Percentiles rank a stretch among this genome's conserved stretches.
phyloP scores from a whole-genome alignment of 2,113 vertebrate species.

The Spea multiplicata region DNA sequence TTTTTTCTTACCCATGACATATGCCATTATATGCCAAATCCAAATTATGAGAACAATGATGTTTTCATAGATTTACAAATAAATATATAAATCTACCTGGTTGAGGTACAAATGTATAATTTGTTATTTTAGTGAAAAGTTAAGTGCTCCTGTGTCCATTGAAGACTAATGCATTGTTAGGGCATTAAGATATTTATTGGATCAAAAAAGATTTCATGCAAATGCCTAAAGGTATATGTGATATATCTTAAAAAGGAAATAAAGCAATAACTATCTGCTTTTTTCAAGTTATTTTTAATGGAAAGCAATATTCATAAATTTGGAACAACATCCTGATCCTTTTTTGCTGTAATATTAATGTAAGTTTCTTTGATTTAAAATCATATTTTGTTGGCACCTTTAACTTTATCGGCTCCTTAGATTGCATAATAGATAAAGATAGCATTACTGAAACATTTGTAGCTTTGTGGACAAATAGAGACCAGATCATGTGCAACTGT shows the following conservation, averaged over 20 bases:
- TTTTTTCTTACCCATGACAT: too few species aligned
- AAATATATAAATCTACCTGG: too few species aligned
- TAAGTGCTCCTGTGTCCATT: too few species aligned
- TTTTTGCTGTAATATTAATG: slow-evolving; percentile 37
- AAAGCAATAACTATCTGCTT: neutral
- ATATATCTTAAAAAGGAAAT: neutral
- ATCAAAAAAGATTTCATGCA: neutral
- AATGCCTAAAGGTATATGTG: neutral
- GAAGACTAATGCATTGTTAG: neutral
- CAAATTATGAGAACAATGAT: too few species aligned
- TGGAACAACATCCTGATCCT: slow-evolving; percentile 13
- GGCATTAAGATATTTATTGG: neutral
- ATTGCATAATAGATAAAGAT: too few species aligned
- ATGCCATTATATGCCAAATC: too few species aligned
- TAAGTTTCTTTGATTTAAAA: slow-evolving; percentile 52
- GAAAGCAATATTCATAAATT: slow-evolving; percentile 17
- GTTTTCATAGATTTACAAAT: too few species aligned
- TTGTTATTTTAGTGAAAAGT: too few species aligned
- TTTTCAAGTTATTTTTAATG: slow-evolving; percentile 4
- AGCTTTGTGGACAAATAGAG: too few species aligned
- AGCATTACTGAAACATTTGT: too few species aligned
- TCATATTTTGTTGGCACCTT: slow-evolving; percentile 50
- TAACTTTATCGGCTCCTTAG: slow-evolving; percentile 50
- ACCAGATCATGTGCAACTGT: too few species aligned
- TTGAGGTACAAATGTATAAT: too few species aligned